Conservation (phyloP, 2,797 vertebrate genomes). For the Anguilla anguilla region DNA sequence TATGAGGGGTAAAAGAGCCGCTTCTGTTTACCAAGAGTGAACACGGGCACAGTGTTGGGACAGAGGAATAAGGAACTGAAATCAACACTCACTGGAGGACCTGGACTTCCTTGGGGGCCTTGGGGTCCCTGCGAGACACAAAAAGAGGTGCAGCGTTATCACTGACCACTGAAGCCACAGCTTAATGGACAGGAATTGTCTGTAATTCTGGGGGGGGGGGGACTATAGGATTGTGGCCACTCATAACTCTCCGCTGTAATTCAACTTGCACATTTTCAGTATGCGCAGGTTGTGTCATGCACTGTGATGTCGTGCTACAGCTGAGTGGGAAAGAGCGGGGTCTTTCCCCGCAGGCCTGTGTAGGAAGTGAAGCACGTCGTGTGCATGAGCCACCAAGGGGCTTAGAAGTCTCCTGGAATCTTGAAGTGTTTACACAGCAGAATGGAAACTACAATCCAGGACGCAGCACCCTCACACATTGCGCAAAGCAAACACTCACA, state of each 20-base stretch:
- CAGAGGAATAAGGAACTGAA: background rate
- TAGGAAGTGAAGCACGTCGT: conserved; percentile 20
- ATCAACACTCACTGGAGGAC: conserved; percentile 83
- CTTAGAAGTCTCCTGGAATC: conserved; percentile 36
- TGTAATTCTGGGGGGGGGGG: no score
- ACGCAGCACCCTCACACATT: conserved; percentile 33
- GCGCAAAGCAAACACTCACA: conserved; percentile 56
- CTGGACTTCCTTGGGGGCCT: conserved; percentile 84
- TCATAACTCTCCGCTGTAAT: background rate
- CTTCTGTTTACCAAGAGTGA: background rate
- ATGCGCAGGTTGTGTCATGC: background rate
- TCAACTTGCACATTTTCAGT: background rate
- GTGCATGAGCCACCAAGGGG: conserved; percentile 23
- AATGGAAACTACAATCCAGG: conserved; percentile 34
- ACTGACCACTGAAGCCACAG: background rate
- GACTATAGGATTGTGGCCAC: background rate
- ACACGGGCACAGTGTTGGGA: background rate
- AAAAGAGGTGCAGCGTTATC: conserved; percentile 47
- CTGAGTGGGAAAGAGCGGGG: conserved; percentile 1
- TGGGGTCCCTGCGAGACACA: conserved; percentile 82
- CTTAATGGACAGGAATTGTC: background rate
- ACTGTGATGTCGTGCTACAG: background rate
- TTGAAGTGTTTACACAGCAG: conserved; percentile 45
- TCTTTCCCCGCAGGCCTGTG: conserved; percentile 39
- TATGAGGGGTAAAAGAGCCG: background rate